These are phyloP conservation scores for Stomatorhinus ivindoensis DNA, from an alignment of 2,113 vertebrate genomes.

Conservation along the genomic window DNA sequence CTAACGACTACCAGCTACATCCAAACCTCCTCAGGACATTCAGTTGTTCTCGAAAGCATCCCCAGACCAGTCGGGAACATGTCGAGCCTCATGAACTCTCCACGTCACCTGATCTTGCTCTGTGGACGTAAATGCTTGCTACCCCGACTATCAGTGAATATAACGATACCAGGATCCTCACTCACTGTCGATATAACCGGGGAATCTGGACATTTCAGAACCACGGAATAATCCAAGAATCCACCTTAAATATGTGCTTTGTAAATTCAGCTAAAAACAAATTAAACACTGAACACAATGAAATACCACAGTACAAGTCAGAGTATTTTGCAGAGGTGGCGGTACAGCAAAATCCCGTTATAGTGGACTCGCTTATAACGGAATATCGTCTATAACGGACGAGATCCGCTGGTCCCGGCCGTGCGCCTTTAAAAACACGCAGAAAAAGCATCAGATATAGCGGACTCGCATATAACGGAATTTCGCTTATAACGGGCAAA, in stretches of 20 bases:
- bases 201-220: neutral
- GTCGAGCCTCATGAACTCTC: neutral
- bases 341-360: neutral
- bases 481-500: too few relatives aligned
- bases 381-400: too few relatives aligned
- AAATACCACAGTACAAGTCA: neutral
- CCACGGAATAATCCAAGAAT: neutral
- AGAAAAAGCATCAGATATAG: too few relatives aligned
- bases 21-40: neutral
- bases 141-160: neutral
- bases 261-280: neutral
- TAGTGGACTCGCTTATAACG: too few relatives aligned
- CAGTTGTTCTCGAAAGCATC: neutral
- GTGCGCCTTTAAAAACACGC: too few relatives aligned
- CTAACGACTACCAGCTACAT: neutral
- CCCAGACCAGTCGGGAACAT: neutral
- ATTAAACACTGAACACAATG: neutral
- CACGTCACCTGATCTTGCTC: neutral
- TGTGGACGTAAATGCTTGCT: neutral
- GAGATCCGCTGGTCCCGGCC: too few relatives aligned
- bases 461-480: too few relatives aligned
- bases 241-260: neutral
- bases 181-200: slow-evolving; percentile 33
- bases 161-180: slow-evolving; percentile 9
- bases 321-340: neutral